Evolutionary conservation across 1,140 invertebrate genomes (phyloP), one percentile per base, ranked within the genome.

Genomic region (Stegodyphus dumicola): DNA sequence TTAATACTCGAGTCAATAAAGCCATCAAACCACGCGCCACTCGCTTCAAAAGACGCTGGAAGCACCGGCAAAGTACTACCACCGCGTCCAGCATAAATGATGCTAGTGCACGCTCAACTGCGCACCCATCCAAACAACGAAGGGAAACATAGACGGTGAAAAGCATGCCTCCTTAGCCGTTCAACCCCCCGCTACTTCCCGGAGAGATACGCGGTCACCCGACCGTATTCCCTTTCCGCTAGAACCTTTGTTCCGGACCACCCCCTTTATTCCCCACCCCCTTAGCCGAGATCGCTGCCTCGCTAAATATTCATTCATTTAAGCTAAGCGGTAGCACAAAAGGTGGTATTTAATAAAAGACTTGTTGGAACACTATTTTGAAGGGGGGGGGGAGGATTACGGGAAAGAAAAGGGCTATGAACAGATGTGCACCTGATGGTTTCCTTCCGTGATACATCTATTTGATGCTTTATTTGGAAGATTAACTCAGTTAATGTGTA

Each of bases 291-390:
- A 33, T 11, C 18, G 18, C 18, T 49, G 10, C 53, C 53, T n/a
- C 71, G 65, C 81, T 83, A 83, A 83, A 83, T 83, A 83, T 83
- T 83, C 80, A 83, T 83, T 83, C 80, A 83, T 75, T 83, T 83
- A 75, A 73, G 52, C 78, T 71, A 33, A 85, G 74, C 49, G 56
- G 78, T 15, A 6, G 71, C 73, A 85, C 81, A 85, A 85, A 77
- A 77, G 74, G 73, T 77, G 81, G 74, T 77, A 49, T 70, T 85
- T 85, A 85, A 85, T 85, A 85, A 85, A 76, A 85, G 81, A 85
- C 73, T 85, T 85, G 81, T 85, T 76, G 81, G 73, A 79, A 51
- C 76, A 15, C 56, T 66, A 60, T 60, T 60, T 60, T 15, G 65
- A 9, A n/a, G n/a, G 13, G 65, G 65, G 17, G 7, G 65, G 65